A percentile compares a stretch with the other conserved stretches of the same genome.
Conservation (phyloP, 2,888 invertebrate genomes). For the Serrognathus titanus region DNA sequence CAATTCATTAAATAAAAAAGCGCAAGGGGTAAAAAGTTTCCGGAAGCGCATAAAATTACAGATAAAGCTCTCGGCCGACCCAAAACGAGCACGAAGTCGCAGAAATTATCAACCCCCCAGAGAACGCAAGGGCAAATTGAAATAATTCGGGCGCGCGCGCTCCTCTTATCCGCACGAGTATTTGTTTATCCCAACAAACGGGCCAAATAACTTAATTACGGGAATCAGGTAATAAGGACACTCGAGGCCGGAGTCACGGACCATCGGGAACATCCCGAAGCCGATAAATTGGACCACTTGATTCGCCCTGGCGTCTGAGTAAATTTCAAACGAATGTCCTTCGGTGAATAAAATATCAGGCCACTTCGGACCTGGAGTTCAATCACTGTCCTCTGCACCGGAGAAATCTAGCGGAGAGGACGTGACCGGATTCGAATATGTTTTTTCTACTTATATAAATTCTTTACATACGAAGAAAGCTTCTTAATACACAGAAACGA, state of each 20-base stretch:
- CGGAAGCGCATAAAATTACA: not conserved
- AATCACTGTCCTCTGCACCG: conserved; percentile 40
- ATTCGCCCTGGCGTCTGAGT: conserved; percentile 35
- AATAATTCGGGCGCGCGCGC: not conserved
- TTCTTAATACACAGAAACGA: too few relatives aligned
- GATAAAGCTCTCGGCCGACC: not conserved
- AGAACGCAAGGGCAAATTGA: not conserved
- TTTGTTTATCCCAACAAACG: not conserved
- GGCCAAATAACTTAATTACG: not conserved
- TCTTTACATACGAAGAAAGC: too few relatives aligned
- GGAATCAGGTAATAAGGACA: not conserved
- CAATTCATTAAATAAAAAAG: not conserved
- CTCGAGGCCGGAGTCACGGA: not conserved
- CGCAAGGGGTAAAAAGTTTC: not conserved
- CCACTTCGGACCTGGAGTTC: conserved; percentile 40
- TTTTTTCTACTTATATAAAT: conserved; percentile 9
- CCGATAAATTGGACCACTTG: conserved; percentile 37
- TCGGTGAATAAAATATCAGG: conserved; percentile 45
- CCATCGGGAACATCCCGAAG: not conserved
- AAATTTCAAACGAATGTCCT: conserved; percentile 41
- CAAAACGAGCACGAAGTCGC: not conserved
- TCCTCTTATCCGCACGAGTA: not conserved
- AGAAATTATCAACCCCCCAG: not conserved
- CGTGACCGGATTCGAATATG: conserved; percentile 32
- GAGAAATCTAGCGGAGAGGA: conserved; percentile 30